Evolutionary conservation across 2,113 vertebrate genomes (phyloP).

Genomic region (Silurus meridionalis): DNA sequence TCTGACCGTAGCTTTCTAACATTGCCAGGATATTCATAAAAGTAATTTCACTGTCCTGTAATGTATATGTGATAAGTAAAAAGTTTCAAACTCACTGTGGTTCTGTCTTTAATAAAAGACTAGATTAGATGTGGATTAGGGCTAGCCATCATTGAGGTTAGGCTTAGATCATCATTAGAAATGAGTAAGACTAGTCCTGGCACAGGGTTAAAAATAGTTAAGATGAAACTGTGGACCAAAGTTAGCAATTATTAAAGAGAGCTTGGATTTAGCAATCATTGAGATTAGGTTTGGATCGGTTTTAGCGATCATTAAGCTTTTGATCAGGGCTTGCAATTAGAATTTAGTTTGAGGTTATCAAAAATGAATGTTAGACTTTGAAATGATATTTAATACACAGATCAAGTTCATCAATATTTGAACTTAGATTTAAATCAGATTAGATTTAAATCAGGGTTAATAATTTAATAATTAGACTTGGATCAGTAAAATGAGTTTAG

Average conservation of each 20-base stretch:
- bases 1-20: no score
- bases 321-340: no score
- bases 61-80: no score
- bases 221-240: not conserved
- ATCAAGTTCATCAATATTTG: not conserved
- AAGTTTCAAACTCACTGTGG: no score
- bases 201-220: not conserved
- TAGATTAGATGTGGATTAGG: no score
- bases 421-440: not conserved
- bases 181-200: not conserved
- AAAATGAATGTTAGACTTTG: not conserved
- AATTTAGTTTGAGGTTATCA: no score
- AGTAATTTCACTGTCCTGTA: no score
- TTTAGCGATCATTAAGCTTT: not conserved
- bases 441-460: not conserved
- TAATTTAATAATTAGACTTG: not conserved
- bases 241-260: not conserved
- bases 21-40: no score
- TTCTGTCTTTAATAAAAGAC: no score
- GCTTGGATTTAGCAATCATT: not conserved
- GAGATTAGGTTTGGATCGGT: not conserved
- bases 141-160: not conserved
- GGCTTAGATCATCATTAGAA: not conserved
- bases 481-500: not conserved
- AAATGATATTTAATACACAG: no score